These are phyloP conservation scores for Mugil cephalus DNA, from an alignment of 2,113 vertebrate genomes.

Conservation along the genomic window DNA sequence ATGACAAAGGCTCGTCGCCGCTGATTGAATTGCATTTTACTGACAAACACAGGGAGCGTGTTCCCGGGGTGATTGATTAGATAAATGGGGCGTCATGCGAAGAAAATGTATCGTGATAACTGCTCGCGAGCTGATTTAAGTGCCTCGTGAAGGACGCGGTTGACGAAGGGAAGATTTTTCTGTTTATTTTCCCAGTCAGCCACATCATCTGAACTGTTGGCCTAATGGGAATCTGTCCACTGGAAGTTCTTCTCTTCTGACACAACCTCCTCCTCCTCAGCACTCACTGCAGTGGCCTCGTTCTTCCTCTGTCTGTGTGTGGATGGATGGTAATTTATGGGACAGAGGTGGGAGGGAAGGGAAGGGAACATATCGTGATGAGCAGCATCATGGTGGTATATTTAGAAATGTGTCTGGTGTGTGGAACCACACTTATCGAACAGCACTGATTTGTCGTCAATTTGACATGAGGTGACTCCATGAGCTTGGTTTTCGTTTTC, in stretches of 20 bases:
- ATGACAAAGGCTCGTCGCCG: not conserved
- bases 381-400: no score
- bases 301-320: constrained; percentile 1
- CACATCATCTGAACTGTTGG: constrained; percentile 41
- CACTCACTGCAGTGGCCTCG: constrained; percentile 28
- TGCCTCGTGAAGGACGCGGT: not conserved
- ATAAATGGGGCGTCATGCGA: not conserved
- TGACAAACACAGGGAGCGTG: not conserved
- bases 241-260: constrained; percentile 19
- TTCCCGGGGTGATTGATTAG: not conserved
- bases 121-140: not conserved
- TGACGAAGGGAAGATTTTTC: not conserved
- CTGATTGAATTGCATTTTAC: not conserved
- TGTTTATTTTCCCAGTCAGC: constrained; percentile 29
- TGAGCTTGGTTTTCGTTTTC: no score
- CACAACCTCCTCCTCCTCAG: not conserved
- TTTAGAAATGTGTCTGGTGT: constrained; percentile 9
- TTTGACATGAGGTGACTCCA: no score
- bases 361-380: not conserved
- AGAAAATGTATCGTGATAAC: no score
- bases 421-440: not conserved
- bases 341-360: not conserved
- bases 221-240: constrained; percentile 53
- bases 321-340: not conserved
- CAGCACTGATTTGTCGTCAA: not conserved